Evolutionary conservation across 2,888 invertebrate species (phyloP), one percentile per base, ranked within the genome.

Genomic region (Hartigia nigra): DNA sequence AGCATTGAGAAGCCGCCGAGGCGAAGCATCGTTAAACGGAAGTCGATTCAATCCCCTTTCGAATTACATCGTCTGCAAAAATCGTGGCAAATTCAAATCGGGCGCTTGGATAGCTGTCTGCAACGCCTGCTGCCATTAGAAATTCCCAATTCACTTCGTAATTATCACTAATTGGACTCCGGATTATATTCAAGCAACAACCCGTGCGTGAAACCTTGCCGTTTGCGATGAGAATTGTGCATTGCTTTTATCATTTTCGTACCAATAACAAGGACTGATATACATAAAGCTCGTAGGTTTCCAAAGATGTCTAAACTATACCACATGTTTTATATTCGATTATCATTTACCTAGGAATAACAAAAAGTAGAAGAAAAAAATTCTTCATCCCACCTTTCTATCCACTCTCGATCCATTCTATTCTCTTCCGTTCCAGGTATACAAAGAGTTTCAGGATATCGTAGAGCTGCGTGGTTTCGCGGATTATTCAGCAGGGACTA

Each of bases 141-240:
- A 86, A 88, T 88, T 88, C 84, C 86, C 86, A 88, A 88, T 89
- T 86, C 84, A 83, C 87, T 86, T 85, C 84, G 84, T 89, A 88
- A 90, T 90, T 88, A 90, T 88, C 88, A 81, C 85, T 90, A 90
- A 90, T 90, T 91, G 88, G 87, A 88, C 86, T 86, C 81, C 79
- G 87, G 84, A 88, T 87, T 87, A 86, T 87, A 84, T 83, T 82
- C 82, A 82, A 81, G 81, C 82, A 82, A 84, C 83, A 85, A 80
- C 78, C 81, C 84, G 80, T 82, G 88, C 84, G 82, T 84, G 85
- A 87, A 86, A 85, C 80, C 83, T 81, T 55, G 55, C 23, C 9
- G 55, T 14, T 55, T 55, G 55, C 70, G 76, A 75, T 70, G 80
- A 81, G 84, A 87, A 87, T 88, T 88, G 87, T 88, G 87, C 87